Evolutionary conservation across 2,888 invertebrate genomes (phyloP).

Genomic region (Lepidocyrtinus sp.): DNA sequence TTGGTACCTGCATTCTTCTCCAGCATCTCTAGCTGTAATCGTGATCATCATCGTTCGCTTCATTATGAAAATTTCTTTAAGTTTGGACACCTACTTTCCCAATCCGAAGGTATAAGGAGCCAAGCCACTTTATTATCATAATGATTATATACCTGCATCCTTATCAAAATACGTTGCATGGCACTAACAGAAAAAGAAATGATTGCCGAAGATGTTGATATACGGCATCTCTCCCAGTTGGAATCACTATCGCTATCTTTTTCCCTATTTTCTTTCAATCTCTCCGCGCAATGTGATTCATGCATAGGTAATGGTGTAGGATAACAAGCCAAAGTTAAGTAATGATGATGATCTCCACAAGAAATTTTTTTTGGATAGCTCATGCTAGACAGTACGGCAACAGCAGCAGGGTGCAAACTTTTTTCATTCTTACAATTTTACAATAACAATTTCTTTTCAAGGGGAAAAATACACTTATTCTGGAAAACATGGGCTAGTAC

Average conservation of each 20-base stretch:
- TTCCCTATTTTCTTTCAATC: constrained; percentile 24
- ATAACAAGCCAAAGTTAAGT: background rate
- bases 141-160: too few relatives aligned
- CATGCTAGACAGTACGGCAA: constrained; percentile 55
- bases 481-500: background rate
- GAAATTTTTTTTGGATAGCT: too few relatives aligned
- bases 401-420: constrained; percentile 53
- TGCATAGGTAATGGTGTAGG: constrained; percentile 5
- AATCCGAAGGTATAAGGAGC: too few relatives aligned
- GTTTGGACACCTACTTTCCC: too few relatives aligned
- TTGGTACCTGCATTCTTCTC: constrained; percentile 38
- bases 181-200: too few relatives aligned
- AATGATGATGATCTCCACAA: background rate
- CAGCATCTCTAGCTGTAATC: background rate
- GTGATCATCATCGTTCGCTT: background rate
- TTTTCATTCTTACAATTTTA: constrained; percentile 30
- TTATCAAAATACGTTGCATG: too few relatives aligned
- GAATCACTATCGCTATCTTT: constrained; percentile 33
- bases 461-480: background rate
- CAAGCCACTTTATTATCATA: too few relatives aligned
- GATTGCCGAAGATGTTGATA: constrained; percentile 25
- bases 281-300: background rate
- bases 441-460: constrained; percentile 22
- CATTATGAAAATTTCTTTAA: too few relatives aligned
- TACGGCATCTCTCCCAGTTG: constrained; percentile 19